phyloP scores from a whole-genome alignment of 2,113 vertebrate species.

The Illadopsis cleaveri region DNA sequence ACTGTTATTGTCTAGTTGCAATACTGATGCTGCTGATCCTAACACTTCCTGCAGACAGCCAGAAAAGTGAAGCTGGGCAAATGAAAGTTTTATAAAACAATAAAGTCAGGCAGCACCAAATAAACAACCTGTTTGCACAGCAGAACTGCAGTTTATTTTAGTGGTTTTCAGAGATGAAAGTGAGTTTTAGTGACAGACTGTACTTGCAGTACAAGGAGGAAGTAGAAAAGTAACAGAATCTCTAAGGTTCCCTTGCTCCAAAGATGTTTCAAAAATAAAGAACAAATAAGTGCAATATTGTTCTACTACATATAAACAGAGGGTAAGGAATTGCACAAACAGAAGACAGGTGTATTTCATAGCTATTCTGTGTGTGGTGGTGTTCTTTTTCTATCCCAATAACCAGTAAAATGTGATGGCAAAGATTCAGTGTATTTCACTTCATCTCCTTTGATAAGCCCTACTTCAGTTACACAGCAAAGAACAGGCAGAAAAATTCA shows the following conservation, averaged over 20 bases:
- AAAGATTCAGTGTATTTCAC: neutral
- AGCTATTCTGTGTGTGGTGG: neutral
- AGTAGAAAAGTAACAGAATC: neutral
- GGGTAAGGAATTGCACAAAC: neutral
- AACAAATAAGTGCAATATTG: neutral
- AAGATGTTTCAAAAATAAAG: neutral
- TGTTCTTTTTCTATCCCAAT: neutral
- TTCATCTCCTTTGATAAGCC: neutral
- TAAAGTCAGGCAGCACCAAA: constrained; percentile 11
- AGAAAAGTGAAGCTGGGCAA: neutral
- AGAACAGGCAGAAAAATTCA: neutral
- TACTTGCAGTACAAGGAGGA: neutral
- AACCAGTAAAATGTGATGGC: neutral
- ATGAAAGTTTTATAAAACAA: constrained; percentile 33
- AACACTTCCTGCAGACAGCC: neutral
- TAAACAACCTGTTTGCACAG: neutral
- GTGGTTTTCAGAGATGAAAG: neutral
- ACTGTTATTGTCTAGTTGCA: neutral
- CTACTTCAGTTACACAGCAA: neutral
- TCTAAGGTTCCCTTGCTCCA: neutral
- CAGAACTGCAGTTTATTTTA: neutral
- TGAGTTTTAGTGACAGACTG: neutral
- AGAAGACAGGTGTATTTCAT: neutral
- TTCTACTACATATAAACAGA: neutral
- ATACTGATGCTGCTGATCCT: neutral